Evolutionary conservation across 2,113 vertebrate genomes (phyloP).

Genomic region (Phycodurus eques): DNA sequence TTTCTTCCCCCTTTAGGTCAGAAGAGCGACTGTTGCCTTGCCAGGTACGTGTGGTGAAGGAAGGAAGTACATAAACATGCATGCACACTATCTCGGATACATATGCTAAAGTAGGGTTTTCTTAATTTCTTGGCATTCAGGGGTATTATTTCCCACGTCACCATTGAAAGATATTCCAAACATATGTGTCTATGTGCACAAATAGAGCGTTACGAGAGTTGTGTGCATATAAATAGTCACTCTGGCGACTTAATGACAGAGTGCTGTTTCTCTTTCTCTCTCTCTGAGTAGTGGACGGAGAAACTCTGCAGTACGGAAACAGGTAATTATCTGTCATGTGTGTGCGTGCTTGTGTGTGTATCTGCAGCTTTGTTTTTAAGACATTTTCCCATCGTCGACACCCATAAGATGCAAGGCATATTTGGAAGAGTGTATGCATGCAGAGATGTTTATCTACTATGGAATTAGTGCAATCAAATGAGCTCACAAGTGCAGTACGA

Average conservation of each 20-base stretch:
- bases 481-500: background rate
- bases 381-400: constrained; percentile 24
- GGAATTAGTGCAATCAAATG: background rate
- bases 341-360: background rate
- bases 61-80: constrained; percentile 32
- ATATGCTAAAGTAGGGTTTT: constrained; percentile 28
- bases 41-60: constrained; percentile 82
- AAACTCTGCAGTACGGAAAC: constrained; percentile 88
- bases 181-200: constrained; percentile 47
- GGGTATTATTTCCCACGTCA: constrained; percentile 43
- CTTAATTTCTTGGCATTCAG: constrained; percentile 40
- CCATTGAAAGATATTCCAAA: constrained; percentile 51
- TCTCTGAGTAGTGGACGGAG: constrained; percentile 73
- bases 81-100: constrained; percentile 5
- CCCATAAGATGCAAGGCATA: background rate
- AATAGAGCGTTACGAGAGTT: constrained; percentile 54
- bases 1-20: constrained; percentile 81
- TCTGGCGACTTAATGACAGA: constrained; percentile 63
- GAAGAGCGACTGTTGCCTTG: constrained; percentile 88
- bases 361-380: constrained; percentile 21
- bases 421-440: background rate
- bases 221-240: constrained; percentile 59
- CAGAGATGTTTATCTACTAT: background rate
- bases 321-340: constrained; percentile 79
- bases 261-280: constrained; percentile 18